phyloP scores from a whole-genome alignment of 35 echinoderm and acorn worm species.

The Hemicentrotus pulcherrimus region DNA sequence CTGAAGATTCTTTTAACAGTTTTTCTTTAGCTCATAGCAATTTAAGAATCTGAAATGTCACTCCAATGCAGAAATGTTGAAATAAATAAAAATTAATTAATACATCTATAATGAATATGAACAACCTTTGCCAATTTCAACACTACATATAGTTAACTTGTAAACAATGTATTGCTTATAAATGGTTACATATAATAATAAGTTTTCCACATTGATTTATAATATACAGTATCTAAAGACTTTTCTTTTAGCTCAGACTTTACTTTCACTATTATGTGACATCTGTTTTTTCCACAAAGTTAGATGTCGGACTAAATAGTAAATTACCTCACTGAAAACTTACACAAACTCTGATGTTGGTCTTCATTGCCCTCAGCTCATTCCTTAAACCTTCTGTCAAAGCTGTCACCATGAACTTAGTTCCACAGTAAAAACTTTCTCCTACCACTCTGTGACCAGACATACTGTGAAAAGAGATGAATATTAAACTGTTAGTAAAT shows the following conservation, averaged over 20 bases:
- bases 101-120: no score
- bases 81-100: no score
- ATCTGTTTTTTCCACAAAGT: neutral
- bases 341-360: constrained; percentile 63
- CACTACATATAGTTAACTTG: no score
- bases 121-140: no score
- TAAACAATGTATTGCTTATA: no score
- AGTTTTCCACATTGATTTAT: no score
- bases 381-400: constrained; percentile 61
- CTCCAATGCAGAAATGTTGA: no score
- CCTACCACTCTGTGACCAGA: constrained; percentile 51
- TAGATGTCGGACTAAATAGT: neutral
- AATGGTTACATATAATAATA: no score
- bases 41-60: no score
- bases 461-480: constrained; percentile 38
- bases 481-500: neutral
- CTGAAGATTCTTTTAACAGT: no score
- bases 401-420: constrained; percentile 56
- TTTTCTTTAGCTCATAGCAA: no score
- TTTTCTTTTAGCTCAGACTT: neutral
- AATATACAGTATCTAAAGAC: neutral
- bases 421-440: constrained; percentile 48
- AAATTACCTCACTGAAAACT: neutral
- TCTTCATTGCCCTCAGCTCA: constrained; percentile 57
- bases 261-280: neutral